Percentiles rank a stretch among this genome's conserved stretches.
Evolutionary conservation across 2,888 invertebrate species (phyloP).

Genomic region (Strigamia transsilvanica): DNA sequence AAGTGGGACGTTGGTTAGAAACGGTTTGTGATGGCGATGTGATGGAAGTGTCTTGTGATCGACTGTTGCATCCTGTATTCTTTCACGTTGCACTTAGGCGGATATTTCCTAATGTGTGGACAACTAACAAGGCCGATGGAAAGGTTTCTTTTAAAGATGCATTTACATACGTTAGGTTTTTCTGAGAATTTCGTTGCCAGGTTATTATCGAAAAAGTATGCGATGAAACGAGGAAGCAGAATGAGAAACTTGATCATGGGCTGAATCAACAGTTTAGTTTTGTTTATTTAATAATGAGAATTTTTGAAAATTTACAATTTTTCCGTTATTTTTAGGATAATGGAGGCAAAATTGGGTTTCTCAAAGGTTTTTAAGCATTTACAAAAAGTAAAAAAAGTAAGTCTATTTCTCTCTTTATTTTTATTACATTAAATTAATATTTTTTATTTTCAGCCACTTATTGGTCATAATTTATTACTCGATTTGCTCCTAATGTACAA

Average conservation of each 20-base stretch:
- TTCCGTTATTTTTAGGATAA: slow-evolving; percentile 65
- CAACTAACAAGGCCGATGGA: slow-evolving; percentile 57
- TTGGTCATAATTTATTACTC: slow-evolving; percentile 79
- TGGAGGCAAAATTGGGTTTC: slow-evolving; percentile 72
- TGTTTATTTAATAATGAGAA: background rate
- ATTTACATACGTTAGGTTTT: too few relatives aligned
- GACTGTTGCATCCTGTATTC: slow-evolving; percentile 67
- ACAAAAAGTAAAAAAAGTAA: slow-evolving; percentile 68
- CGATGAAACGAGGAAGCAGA: slow-evolving; percentile 57
- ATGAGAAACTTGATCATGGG: slow-evolving; percentile 55
- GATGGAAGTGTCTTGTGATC: slow-evolving; percentile 59
- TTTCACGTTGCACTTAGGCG: slow-evolving; percentile 71
- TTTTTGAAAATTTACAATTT: slow-evolving; percentile 58
- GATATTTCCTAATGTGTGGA: slow-evolving; percentile 68
- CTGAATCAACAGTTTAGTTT: slow-evolving; percentile 52
- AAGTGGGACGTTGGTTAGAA: slow-evolving; percentile 59
- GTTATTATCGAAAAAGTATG: slow-evolving; percentile 59
- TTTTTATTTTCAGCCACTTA: slow-evolving; percentile 68
- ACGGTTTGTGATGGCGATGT: background rate
- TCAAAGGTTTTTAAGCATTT: slow-evolving; percentile 73
- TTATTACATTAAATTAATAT: background rate
- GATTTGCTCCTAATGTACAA: slow-evolving; percentile 76
- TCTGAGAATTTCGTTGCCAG: slow-evolving; percentile 55
- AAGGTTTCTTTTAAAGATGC: background rate
- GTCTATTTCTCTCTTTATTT: background rate